Percentiles rank a stretch among this genome's conserved stretches.
phyloP scores from a whole-genome alignment of 2,797 vertebrate species.

The Lutjanus campechanus region DNA sequence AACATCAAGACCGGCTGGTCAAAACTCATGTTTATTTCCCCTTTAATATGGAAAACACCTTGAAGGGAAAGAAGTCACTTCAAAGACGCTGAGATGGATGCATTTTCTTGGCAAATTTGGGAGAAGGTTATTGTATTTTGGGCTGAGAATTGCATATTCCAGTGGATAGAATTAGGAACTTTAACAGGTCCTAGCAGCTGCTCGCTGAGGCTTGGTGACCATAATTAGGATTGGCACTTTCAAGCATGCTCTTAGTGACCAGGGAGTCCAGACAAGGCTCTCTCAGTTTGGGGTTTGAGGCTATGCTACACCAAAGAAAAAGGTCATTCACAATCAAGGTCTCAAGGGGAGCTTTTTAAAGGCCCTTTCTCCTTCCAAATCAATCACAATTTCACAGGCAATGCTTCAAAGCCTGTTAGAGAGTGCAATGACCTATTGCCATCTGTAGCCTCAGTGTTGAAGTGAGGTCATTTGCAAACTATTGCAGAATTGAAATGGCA shows the following conservation, averaged over 20 bases:
- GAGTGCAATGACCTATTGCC: conserved; percentile 61
- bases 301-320: conserved; percentile 79
- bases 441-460: conserved; percentile 57
- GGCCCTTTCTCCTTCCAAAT: conserved; percentile 69
- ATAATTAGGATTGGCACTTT: conserved; percentile 84
- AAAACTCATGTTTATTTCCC: conserved; percentile 21
- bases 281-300: conserved; percentile 80
- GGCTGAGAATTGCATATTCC: conserved; percentile 55
- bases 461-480: conserved; percentile 56
- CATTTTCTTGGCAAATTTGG: not conserved
- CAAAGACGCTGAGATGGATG: not conserved
- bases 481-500: conserved; percentile 30
- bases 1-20: conserved; percentile 18
- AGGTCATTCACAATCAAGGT: conserved; percentile 84
- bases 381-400: conserved; percentile 78
- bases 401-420: conserved; percentile 68
- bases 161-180: conserved; percentile 59
- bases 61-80: conserved; percentile 3
- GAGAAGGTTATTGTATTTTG: conserved; percentile 39
- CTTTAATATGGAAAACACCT: conserved; percentile 15
- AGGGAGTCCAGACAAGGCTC: conserved; percentile 79
- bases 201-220: conserved; percentile 72
- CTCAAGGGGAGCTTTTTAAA: conserved; percentile 75
- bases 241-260: conserved; percentile 77
- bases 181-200: conserved; percentile 74